These are phyloP conservation scores for Diploscapter pachys DNA, from an alignment of 1,140 invertebrate genomes.

Conservation along the genomic window DNA sequence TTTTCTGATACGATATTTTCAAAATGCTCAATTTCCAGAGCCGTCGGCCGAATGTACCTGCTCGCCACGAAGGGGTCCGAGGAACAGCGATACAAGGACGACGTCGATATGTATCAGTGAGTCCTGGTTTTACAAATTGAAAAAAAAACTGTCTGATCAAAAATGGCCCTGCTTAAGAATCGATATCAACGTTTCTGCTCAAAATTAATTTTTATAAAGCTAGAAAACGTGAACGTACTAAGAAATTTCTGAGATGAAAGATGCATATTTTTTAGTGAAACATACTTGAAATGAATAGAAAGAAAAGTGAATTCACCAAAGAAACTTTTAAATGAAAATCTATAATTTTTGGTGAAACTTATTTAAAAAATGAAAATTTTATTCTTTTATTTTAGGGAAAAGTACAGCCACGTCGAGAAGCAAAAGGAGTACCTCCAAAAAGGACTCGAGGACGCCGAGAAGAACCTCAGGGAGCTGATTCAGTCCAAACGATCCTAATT, in stretches of 20 bases:
- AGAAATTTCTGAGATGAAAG: too few relatives aligned
- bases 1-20: too few relatives aligned
- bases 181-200: background rate
- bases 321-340: too few relatives aligned
- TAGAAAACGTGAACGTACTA: too few relatives aligned
- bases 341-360: too few relatives aligned
- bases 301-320: too few relatives aligned
- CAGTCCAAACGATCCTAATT: slow-evolving; percentile 7
- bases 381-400: slow-evolving; percentile 2
- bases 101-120: slow-evolving; percentile 25
- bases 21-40: too few relatives aligned
- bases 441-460: slow-evolving; percentile 21
- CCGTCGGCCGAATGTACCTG: slow-evolving; percentile 30
- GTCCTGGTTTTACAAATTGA: background rate
- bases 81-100: slow-evolving; percentile 6
- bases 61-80: slow-evolving; percentile 15
- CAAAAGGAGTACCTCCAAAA: slow-evolving; percentile 28
- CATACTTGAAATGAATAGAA: too few relatives aligned
- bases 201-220: too few relatives aligned
- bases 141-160: background rate
- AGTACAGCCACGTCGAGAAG: slow-evolving; percentile 21
- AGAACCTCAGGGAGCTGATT: slow-evolving; percentile 29
- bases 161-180: background rate
- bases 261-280: too few relatives aligned
- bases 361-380: too few relatives aligned